Evolutionary conservation across 1,140 invertebrate genomes (phyloP).

Genomic region (Trichonephila clavata): DNA sequence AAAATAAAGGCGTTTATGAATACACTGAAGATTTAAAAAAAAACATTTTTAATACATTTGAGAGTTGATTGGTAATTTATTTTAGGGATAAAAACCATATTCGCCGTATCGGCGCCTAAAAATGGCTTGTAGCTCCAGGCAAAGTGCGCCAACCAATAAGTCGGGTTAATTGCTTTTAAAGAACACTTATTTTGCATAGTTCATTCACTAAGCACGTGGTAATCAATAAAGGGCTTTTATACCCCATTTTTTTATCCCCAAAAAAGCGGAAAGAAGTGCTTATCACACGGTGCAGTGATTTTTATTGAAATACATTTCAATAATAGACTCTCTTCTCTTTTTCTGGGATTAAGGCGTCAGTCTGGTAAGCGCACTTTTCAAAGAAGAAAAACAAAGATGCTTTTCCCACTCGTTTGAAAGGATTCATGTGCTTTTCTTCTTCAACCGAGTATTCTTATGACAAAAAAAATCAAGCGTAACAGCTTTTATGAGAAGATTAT

Average conservation of each 20-base stretch:
- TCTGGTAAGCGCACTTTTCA: neutral
- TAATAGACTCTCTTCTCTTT: neutral
- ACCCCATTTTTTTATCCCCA: neutral
- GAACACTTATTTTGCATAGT: neutral
- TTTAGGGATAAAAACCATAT: neutral
- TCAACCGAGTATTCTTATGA: neutral
- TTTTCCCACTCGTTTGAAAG: neutral
- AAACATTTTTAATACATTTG: too few species aligned
- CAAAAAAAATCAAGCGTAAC: neutral
- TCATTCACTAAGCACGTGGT: neutral
- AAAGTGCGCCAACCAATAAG: neutral
- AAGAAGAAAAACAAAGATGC: neutral
- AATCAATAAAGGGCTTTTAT: slow-evolving; percentile 35
- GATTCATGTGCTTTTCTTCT: neutral
- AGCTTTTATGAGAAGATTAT: neutral
- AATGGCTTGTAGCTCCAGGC: neutral
- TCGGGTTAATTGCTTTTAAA: slow-evolving; percentile 25
- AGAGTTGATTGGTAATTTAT: too few species aligned
- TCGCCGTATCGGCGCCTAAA: neutral
- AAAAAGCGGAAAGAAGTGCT: neutral
- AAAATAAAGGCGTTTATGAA: neutral
- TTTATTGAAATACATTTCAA: slow-evolving; percentile 66
- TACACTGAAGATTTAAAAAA: neutral
- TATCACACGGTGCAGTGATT: slow-evolving; percentile 25
- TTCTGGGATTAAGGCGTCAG: neutral